Evolutionary conservation across 2,888 invertebrate genomes (phyloP).

Genomic region (Hyles lineata): DNA sequence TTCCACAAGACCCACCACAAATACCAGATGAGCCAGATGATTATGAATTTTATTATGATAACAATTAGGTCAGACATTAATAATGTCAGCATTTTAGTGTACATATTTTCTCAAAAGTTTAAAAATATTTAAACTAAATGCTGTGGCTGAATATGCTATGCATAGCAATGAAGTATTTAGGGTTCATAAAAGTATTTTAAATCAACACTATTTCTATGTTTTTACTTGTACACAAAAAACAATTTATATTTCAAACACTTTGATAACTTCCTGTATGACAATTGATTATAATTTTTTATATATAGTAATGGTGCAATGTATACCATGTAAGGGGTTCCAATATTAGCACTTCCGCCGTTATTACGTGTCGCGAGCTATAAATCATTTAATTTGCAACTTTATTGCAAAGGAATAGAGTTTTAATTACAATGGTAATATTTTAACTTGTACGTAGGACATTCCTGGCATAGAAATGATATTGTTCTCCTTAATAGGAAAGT

Average conservation of each 20-base stretch:
- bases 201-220: not conserved
- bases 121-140: not conserved
- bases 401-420: conserved; percentile 24
- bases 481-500: conserved; percentile 10
- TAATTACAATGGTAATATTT: conserved; percentile 7
- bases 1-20: conserved; percentile 96
- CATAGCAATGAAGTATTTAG: not conserved
- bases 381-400: conserved; percentile 20
- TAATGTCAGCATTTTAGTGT: not conserved
- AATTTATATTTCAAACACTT: conserved; percentile 10
- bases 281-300: conserved; percentile 4
- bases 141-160: not conserved
- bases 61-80: conserved; percentile 76
- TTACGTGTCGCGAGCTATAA: not conserved
- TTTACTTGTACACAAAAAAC: not conserved
- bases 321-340: conserved; percentile 17
- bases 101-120: conserved; percentile 12
- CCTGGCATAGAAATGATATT: conserved; percentile 27
- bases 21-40: conserved; percentile 97
- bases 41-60: conserved; percentile 93
- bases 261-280: conserved; percentile 8
- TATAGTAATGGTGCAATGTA: conserved; percentile 3
- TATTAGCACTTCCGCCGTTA: conserved; percentile 27
- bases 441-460: conserved; percentile 4
- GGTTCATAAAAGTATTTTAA: not conserved